Evolutionary conservation across 2,797 vertebrate species (phyloP).

Genomic region (Clarias platycephalus): DNA sequence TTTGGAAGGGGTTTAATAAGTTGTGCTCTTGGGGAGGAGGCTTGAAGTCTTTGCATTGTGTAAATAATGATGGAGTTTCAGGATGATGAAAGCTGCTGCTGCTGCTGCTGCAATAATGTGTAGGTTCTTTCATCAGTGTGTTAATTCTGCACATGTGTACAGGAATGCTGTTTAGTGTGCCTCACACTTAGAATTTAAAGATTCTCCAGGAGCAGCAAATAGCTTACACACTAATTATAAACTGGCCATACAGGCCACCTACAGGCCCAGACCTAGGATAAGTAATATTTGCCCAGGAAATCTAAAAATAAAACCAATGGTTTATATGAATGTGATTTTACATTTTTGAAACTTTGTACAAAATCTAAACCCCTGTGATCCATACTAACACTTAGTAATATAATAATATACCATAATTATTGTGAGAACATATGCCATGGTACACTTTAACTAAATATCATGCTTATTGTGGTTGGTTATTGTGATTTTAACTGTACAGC

Average conservation of each 20-base stretch:
- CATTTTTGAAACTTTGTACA: neutral
- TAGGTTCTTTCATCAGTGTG: slow-evolving; percentile 14
- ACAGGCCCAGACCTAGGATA: neutral
- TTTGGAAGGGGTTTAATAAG: slow-evolving; percentile 14
- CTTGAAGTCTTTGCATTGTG: slow-evolving; percentile 4
- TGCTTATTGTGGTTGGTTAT: too few species aligned
- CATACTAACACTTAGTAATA: neutral
- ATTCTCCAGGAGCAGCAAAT: neutral
- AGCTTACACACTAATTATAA: neutral
- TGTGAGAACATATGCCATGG: neutral
- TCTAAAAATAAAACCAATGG: neutral
- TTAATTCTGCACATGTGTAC: slow-evolving; percentile 7
- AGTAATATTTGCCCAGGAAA: neutral
- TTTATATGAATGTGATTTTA: neutral
- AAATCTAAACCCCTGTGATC: neutral
- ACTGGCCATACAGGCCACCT: neutral
- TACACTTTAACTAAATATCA: neutral
- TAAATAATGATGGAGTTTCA: slow-evolving; percentile 31
- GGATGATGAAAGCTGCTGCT: slow-evolving; percentile 14
- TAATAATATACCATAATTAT: neutral
- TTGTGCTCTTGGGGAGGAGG: neutral
- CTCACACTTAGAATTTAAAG: neutral
- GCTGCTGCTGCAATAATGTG: neutral
- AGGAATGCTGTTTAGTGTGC: neutral
- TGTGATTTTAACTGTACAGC: neutral